Conservation (phyloP, 1,140 invertebrate genomes). For the Homarus americanus region DNA sequence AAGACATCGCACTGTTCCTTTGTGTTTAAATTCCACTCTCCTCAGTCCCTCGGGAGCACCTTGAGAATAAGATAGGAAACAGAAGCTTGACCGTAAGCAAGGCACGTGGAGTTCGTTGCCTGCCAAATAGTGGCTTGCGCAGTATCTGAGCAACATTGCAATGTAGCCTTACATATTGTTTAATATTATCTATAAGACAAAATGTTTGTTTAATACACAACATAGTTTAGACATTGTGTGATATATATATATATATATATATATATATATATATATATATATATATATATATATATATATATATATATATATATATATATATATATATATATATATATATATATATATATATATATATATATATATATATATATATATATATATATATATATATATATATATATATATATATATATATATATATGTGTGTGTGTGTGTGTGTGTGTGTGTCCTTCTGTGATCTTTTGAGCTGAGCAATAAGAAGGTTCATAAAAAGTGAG, state of each 20-base stretch:
- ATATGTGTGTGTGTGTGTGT: too few relatives aligned
- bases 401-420: background rate
- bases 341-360: background rate
- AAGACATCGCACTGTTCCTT: constrained; percentile 72
- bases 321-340: background rate
- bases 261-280: constrained; percentile 11
- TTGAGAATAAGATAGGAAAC: constrained; percentile 70
- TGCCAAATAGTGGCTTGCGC: constrained; percentile 58
- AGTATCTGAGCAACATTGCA: constrained; percentile 54
- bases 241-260: constrained; percentile 27
- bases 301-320: background rate
- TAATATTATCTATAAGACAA: constrained; percentile 36
- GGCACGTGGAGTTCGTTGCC: constrained; percentile 73
- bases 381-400: background rate
- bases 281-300: constrained; percentile 6
- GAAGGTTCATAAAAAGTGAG: background rate
- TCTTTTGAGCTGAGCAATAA: background rate
- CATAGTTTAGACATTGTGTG: constrained; percentile 13
- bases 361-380: background rate
- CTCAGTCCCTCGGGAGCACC: constrained; percentile 68
- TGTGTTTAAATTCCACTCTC: constrained; percentile 53
- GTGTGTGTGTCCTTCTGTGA: background rate
- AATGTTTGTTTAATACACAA: background rate
- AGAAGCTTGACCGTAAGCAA: constrained; percentile 67
- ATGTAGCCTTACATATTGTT: constrained; percentile 55